Base-by-base conservation (phyloP, 2,888 invertebrate species). In the Drosophila phalerata region DNA sequence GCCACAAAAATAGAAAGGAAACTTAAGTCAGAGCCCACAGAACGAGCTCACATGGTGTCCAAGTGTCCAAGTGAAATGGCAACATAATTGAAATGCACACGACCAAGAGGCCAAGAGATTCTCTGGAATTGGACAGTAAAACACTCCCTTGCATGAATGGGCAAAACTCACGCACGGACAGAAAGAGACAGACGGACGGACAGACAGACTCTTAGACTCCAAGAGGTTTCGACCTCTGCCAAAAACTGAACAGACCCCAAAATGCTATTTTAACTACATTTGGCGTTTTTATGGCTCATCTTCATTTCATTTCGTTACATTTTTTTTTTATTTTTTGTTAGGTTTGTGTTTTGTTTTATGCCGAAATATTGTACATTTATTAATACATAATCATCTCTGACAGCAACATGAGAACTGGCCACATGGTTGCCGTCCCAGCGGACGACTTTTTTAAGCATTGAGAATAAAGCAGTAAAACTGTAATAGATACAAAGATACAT, bases 391-490 rank as follows among this genome's bases (percentile, higher is more conserved):
- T 85, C 85, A 79, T 78, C 68, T 67, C 69, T 61, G 74, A 71
- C 68, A 60, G 68, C 68, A 73, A 71, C 79, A 68, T 67, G 81
- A 77, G 80, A 72, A 61, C 65, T 63, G 67, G 43, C 72, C 82
- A 73, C 82, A 76, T 69, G 81, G 52, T 52, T 66, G 51, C 57
- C 64, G 57, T 77, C 83, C 76, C 82, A 63, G 69, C 42, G 79
- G 76, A 75, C 66, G 63, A 61, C 61, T 74, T 69, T 70, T 55
- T 70, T 55, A 68, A 53, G 61, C 74, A 70, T 68, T 85, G 64
- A 85, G 78, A 83, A 85, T 86, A 61, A 82, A 88, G 78, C 84
- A 74, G 78, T 88, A 77, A 88, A 88, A 73, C 62, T 75, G 81
- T 88, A 80, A 85, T 64, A 83, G 74, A 88, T 79, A 88, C 76